These are phyloP conservation scores for Mugil cephalus DNA, from an alignment of 2,113 vertebrate genomes.

Conservation along the genomic window DNA sequence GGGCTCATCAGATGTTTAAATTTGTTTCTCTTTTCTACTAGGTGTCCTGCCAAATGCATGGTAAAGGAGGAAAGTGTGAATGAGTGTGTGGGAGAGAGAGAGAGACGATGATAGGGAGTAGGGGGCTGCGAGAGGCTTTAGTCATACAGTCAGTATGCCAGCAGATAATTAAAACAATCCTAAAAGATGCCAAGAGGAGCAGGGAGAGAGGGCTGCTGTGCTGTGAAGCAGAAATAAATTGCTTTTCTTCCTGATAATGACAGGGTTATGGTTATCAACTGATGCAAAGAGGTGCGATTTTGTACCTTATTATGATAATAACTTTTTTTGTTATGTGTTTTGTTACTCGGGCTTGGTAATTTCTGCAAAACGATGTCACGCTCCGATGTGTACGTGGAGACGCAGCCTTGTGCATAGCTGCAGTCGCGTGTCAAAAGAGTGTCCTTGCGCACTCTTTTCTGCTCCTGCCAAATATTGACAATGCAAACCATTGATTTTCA, in stretches of 20 bases:
- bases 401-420: not conserved
- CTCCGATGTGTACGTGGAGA: constrained; percentile 6
- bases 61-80: constrained; percentile 24
- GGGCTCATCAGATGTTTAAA: constrained; percentile 65
- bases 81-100: not conserved
- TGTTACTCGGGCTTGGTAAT: constrained; percentile 87
- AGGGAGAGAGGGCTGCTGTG: constrained; percentile 49
- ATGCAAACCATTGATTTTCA: constrained; percentile 43
- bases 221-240: constrained; percentile 78
- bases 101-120: not conserved
- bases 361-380: constrained; percentile 85
- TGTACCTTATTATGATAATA: constrained; percentile 84
- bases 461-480: constrained; percentile 49
- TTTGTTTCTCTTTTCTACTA: constrained; percentile 45
- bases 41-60: constrained; percentile 33
- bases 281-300: constrained; percentile 80
- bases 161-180: constrained; percentile 77
- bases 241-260: constrained; percentile 84
- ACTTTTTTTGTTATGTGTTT: constrained; percentile 82
- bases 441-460: constrained; percentile 8
- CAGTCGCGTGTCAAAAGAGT: constrained; percentile 27
- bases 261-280: constrained; percentile 87
- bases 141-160: constrained; percentile 47
- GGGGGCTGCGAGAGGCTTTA: constrained; percentile 39
- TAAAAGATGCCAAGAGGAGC: constrained; percentile 73